Conservation (phyloP, 2,113 vertebrate species). For the Mus spicilegus region DNA sequence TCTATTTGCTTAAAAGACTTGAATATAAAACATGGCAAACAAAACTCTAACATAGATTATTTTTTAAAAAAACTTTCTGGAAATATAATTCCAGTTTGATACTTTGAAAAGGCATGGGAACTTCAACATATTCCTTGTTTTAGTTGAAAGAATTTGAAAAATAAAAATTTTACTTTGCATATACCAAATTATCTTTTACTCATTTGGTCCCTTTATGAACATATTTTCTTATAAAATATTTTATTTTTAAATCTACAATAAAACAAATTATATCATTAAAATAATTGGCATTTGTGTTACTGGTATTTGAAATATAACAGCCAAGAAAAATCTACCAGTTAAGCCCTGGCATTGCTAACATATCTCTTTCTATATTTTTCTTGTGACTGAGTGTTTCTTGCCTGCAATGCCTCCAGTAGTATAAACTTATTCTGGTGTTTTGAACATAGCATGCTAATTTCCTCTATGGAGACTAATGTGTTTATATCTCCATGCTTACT, state of each 20-base stretch:
- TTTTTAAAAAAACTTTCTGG: conserved; percentile 9
- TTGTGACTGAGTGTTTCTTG: background rate
- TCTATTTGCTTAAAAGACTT: background rate
- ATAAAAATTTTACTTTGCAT: background rate
- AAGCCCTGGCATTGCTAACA: background rate
- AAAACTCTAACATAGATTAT: background rate
- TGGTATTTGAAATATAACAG: background rate
- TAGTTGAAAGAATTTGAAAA: background rate
- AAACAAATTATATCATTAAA: background rate
- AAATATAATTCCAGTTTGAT: background rate
- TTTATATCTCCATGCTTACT: background rate
- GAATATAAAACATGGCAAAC: background rate
- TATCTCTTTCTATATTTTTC: background rate
- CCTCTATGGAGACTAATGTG: background rate
- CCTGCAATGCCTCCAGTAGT: background rate
- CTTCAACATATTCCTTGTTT: background rate
- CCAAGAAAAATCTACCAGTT: background rate
- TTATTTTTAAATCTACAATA: background rate
- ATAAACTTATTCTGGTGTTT: background rate
- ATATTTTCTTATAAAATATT: conserved; percentile 5
- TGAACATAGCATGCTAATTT: background rate
- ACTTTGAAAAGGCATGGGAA: background rate
- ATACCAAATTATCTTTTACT: background rate
- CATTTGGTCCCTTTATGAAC: background rate
- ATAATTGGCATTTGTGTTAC: background rate